These are phyloP conservation scores for Micrasema minimum DNA, from an alignment of 1,140 invertebrate genomes.

Conservation along the genomic window DNA sequence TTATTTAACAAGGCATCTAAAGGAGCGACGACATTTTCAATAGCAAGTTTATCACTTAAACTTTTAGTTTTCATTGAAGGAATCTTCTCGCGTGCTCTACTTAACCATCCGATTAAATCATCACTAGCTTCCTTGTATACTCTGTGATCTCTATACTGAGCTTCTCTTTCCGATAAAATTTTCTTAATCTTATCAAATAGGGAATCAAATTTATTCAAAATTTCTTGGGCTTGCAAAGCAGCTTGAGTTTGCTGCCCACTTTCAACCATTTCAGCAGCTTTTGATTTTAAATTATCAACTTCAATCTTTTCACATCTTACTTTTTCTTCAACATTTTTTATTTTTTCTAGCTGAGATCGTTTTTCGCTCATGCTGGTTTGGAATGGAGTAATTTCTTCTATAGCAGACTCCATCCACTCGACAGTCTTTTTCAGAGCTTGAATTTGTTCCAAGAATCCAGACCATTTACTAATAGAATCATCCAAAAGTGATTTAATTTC, in stretches of 20 bases:
- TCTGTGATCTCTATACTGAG: constrained; percentile 88
- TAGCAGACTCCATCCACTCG: constrained; percentile 77
- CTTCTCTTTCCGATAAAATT: constrained; percentile 80
- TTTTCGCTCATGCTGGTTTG: constrained; percentile 88
- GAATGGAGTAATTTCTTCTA: constrained; percentile 79
- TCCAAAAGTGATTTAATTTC: constrained; percentile 90
- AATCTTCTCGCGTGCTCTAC: constrained; percentile 86
- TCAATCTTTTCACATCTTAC: constrained; percentile 91
- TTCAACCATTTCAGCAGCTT: constrained; percentile 88
- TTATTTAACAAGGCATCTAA: constrained; percentile 88
- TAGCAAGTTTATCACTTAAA: constrained; percentile 85
- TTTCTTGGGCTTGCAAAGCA: constrained; percentile 85
- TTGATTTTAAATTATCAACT: constrained; percentile 87
- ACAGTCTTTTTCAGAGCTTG: constrained; percentile 86
- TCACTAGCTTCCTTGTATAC: constrained; percentile 90
- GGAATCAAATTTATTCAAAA: constrained; percentile 83
- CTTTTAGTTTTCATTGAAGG: constrained; percentile 86
- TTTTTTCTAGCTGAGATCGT: constrained; percentile 83
- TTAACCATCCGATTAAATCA: constrained; percentile 86
- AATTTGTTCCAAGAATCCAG: constrained; percentile 88
- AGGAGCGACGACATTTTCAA: constrained; percentile 88
- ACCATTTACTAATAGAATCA: constrained; percentile 90
- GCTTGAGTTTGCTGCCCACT: constrained; percentile 85
- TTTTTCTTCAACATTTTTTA: constrained; percentile 89
- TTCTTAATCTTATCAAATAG: constrained; percentile 78